These are phyloP conservation scores for Phenacoccus solenopsis DNA, from an alignment of 1,140 invertebrate genomes.

Conservation along the genomic window DNA sequence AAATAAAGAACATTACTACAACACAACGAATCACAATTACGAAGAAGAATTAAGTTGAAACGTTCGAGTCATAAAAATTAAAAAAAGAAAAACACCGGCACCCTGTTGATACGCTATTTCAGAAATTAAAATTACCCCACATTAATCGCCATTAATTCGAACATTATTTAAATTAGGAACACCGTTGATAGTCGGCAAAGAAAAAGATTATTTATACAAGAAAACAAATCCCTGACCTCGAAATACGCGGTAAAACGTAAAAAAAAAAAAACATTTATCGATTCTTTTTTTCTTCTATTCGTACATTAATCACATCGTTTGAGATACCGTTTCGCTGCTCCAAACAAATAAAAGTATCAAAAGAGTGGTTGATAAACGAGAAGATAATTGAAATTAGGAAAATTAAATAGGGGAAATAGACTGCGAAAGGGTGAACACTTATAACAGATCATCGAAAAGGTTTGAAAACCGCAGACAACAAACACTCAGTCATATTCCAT, in stretches of 20 bases:
- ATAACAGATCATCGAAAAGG: not conserved
- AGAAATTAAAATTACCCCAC: not conserved
- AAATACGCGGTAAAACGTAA: not conserved
- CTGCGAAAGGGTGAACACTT: not conserved
- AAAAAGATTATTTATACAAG: not conserved
- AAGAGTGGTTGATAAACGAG: not conserved
- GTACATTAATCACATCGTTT: not conserved
- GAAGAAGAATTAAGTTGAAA: not conserved
- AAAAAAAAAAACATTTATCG: not conserved
- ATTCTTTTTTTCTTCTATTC: not conserved
- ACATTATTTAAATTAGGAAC: not conserved
- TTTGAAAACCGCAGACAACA: not conserved
- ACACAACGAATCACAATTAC: not conserved
- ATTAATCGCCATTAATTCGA: not conserved
- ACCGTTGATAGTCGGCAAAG: not conserved
- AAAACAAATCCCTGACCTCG: not conserved
- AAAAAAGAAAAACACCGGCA: not conserved
- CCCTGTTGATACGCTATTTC: not conserved
- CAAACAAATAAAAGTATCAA: too few species aligned
- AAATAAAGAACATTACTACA: not conserved
- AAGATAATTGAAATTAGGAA: not conserved
- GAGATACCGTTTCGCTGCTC: not conserved
- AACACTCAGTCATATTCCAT: too few species aligned
- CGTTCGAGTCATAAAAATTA: not conserved
- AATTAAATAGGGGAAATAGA: not conserved